Base-by-base conservation (phyloP, 2,797 vertebrate genomes). In the Sebastes baramenuke region DNA sequence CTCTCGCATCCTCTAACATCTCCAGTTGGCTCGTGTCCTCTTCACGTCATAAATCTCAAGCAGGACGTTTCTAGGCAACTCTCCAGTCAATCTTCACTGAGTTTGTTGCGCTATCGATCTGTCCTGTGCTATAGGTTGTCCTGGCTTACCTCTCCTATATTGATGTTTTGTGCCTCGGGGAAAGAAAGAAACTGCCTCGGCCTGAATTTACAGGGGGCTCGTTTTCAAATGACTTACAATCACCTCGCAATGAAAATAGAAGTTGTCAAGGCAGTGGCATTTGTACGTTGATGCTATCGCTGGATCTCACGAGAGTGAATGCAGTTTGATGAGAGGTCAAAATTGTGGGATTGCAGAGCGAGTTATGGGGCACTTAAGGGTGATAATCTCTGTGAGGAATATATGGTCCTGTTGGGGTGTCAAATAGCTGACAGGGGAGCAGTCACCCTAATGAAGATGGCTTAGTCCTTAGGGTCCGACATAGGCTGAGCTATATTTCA, bases 11-110 rank as follows among this genome's bases (percentile, higher is more conserved):
- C 86, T 85, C 60, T 14, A 27, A 30, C 81, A 29, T 85, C 81
- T 87, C 46, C 52, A 7, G 42, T 78, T 74, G 82, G 87, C 85
- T 72, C 1, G 38, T 55, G 79, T 84, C 84, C 64, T 80, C 32
- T 55, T 84, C 34, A 46, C 56, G 3, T 83, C 82, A 91, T 94
- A 94, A 93, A 94, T 94, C 87, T 89, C 66, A 42, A 68, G 67
- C 75, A 46, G 82, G 90, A 89, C 75, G 67, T 91, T 87, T 90
- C 89, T 78, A 89, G 91, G 87, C 87, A 90, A 88, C 89, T 93
- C 88, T 92, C 90, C 83, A 90, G 90, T 94, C 91, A 92, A 93
- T 95, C 93, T 93, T 93, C 90, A 91, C 93, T 82, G 92, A 92
- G 88, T 95, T 94, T 94, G 93, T 93, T 91, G 87, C 20, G 29